Base-by-base conservation (phyloP, 2,113 vertebrate species). In the Catagonus wagneri region DNA sequence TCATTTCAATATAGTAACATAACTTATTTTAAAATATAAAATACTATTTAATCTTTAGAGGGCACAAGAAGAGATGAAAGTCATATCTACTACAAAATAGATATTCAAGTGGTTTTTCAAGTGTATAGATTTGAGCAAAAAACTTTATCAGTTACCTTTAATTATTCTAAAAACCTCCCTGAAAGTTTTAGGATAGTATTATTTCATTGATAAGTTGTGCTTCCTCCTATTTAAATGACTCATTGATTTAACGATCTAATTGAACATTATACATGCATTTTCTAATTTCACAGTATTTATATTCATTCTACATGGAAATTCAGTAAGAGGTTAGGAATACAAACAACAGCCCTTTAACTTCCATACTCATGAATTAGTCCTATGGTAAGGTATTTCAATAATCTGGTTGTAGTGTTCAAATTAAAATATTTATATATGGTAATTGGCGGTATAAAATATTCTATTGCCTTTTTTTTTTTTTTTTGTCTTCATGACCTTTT, bases 231-330 rank as follows among this genome's bases (percentile, higher is more conserved):
- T 79, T 75, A 89, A 89, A 25, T 90, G 25, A 44, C 22, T 94
- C 14, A 44, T 1, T 78, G n/a, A n/a, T n/a, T n/a, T n/a, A 84
- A 3, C n/a, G 80, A 3, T 58, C 29, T 85, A 85, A 58, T 7
- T 92, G 56, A 87, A 65, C 17, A 69, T 84, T 23, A 52, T 23
- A 80, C 58, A 1, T 75, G 8, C 27, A 76, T 50, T 94, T 94
- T 96, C 22, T 83, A 94, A 87, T 83, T 96, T 85, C 68, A 95
- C 14, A 34, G 27, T 72, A 60, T 95, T 90, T 91, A 19, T 52
- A 72, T 88, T 92, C 25, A 79, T 13, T 39, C 29, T 78, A 83
- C 6, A 11, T 87, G 8, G 19, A 90, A 95, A 60, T 95, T 81
- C 22, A 95, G n/a, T 65, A 17, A 81, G 39, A 83, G 15, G 1